Conservation (phyloP, 2,113 vertebrate species). For the Thermophis baileyi region DNA sequence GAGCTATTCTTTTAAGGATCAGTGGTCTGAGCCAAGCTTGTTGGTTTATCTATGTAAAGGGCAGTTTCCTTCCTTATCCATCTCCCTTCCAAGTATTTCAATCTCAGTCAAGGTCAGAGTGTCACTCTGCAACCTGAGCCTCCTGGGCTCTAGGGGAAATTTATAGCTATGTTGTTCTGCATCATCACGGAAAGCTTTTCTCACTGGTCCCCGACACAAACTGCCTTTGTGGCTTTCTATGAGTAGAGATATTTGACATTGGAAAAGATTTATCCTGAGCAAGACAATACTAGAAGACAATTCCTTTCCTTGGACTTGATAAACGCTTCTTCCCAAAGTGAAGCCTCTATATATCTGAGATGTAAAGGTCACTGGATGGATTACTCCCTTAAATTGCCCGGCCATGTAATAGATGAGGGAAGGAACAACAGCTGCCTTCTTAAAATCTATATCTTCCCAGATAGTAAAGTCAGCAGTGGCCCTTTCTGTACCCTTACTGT, state of each 20-base stretch:
- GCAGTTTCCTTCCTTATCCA: not conserved
- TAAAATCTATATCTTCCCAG: not conserved
- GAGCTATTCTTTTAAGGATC: no score
- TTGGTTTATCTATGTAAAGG: not conserved
- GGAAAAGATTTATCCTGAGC: not conserved
- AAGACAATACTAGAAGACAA: not conserved
- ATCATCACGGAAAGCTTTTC: not conserved
- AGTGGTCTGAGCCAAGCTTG: not conserved
- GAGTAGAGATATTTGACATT: not conserved
- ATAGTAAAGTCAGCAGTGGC: not conserved
- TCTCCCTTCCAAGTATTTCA: not conserved
- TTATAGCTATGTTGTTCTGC: not conserved
- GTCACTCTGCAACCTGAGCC: not conserved
- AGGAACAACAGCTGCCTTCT: not conserved
- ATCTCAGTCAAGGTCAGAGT: conserved; percentile 20
- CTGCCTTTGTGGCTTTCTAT: not conserved
- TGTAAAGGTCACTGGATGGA: not conserved
- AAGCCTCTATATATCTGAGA: not conserved
- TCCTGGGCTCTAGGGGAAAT: conserved; percentile 1
- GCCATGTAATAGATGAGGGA: not conserved
- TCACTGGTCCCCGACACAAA: not conserved
- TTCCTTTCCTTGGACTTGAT: not conserved
- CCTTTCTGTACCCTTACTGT: not conserved
- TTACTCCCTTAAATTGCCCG: not conserved
- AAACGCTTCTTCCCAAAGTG: not conserved